These are phyloP conservation scores for Diogma glabrata DNA, from an alignment of 2,888 invertebrate genomes.

Conservation along the genomic window DNA sequence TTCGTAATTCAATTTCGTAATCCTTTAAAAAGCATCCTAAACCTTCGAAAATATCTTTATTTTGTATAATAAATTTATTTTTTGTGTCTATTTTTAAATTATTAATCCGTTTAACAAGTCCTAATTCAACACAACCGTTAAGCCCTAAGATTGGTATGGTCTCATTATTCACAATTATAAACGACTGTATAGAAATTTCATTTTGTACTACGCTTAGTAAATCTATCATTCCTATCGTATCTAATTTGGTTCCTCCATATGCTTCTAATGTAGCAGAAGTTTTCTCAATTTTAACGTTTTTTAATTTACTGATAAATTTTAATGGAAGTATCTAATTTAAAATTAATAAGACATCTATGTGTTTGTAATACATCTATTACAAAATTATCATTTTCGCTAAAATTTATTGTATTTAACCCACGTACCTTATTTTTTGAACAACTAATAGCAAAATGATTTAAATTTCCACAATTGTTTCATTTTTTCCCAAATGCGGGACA, in stretches of 20 bases:
- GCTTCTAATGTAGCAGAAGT: slow-evolving; percentile 2
- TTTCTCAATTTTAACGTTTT: neutral
- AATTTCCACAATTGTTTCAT: neutral
- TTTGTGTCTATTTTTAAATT: too few species aligned
- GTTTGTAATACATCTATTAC: neutral
- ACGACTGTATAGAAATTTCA: neutral
- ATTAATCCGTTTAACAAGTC: too few species aligned
- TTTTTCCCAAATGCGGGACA: slow-evolving; percentile 8
- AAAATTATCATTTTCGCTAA: neutral
- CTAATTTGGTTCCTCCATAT: neutral
- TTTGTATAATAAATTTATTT: too few species aligned
- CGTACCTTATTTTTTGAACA: neutral
- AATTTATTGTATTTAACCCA: neutral
- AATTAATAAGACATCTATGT: neutral
- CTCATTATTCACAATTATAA: neutral
- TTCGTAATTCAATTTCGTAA: slow-evolving; percentile 4
- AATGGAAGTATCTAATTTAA: slow-evolving; percentile 10
- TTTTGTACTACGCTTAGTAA: neutral
- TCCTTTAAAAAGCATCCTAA: neutral
- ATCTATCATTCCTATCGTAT: neutral
- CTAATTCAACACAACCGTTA: neutral
- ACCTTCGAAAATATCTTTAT: too few species aligned
- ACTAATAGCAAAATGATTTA: slow-evolving; percentile 1
- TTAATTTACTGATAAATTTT: neutral
- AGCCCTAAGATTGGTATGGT: slow-evolving; percentile 5